Conservation (phyloP, 1,140 invertebrate species). For the Neodiprion lecontei region DNA sequence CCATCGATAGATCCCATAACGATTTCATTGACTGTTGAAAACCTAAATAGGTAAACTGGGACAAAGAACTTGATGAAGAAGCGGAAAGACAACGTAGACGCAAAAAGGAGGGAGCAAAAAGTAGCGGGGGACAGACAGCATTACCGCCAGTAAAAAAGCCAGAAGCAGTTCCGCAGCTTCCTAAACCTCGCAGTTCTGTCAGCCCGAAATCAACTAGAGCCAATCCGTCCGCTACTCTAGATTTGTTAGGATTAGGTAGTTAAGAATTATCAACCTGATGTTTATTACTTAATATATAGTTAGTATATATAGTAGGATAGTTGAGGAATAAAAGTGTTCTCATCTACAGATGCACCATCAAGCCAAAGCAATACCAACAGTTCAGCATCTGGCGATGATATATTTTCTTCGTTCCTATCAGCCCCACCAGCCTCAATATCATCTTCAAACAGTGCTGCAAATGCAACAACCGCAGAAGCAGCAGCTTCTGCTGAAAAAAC, state of each 20-base stretch:
- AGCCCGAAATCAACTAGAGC: constrained; percentile 74
- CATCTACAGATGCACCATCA: constrained; percentile 51
- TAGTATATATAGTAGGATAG: neutral
- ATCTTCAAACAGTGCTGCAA: constrained; percentile 38
- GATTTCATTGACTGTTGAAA: constrained; percentile 13
- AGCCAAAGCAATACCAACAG: constrained; percentile 54
- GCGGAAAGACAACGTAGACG: constrained; percentile 80
- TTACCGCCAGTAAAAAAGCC: constrained; percentile 56
- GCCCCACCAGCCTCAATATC: constrained; percentile 63
- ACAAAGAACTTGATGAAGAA: constrained; percentile 89
- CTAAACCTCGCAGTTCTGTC: constrained; percentile 68
- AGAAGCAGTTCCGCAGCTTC: constrained; percentile 64
- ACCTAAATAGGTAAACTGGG: constrained; percentile 66
- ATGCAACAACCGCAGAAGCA: constrained; percentile 44
- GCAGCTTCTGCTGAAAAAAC: constrained; percentile 65
- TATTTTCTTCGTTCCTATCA: constrained; percentile 80
- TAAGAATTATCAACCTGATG: constrained; percentile 24
- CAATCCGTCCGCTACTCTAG: constrained; percentile 62
- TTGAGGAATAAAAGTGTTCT: constrained; percentile 20
- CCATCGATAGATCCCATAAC: neutral
- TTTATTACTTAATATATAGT: neutral
- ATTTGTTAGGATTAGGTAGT: constrained; percentile 70
- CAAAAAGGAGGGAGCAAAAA: constrained; percentile 69
- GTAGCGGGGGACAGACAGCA: constrained; percentile 50
- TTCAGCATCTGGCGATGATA: constrained; percentile 66